Conservation (phyloP, 2,888 invertebrate species). For the Conus canariensis region DNA sequence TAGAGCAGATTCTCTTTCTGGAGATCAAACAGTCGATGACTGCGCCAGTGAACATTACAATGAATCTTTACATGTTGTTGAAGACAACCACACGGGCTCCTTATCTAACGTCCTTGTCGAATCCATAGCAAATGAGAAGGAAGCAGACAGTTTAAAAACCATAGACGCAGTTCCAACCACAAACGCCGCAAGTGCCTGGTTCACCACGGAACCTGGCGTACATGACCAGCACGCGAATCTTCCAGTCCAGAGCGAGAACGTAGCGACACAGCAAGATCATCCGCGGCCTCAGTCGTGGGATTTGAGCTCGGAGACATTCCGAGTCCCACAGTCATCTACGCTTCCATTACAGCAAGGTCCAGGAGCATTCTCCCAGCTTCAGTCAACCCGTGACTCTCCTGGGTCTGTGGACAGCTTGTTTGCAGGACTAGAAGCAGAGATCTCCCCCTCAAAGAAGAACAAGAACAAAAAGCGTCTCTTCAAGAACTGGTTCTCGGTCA, state of each 20-base stretch:
- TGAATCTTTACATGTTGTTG: neutral
- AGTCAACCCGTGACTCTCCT: neutral
- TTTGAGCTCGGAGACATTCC: neutral
- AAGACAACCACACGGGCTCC: neutral
- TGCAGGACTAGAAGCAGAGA: conserved; percentile 14
- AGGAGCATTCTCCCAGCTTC: neutral
- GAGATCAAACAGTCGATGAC: too few species aligned
- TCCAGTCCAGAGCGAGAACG: neutral
- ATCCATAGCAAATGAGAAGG: too few species aligned
- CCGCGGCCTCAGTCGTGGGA: neutral
- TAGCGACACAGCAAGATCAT: neutral
- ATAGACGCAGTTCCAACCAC: neutral
- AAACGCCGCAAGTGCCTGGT: neutral
- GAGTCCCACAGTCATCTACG: neutral
- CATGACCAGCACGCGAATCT: neutral
- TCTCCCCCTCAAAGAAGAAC: neutral
- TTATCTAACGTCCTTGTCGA: too few species aligned
- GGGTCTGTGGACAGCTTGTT: conserved; percentile 26
- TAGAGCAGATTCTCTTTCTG: too few species aligned
- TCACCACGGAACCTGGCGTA: neutral
- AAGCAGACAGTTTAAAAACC: neutral
- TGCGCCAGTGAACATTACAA: too few species aligned
- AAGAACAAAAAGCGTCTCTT: conserved; percentile 32
- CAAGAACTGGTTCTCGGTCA: conserved; percentile 38
- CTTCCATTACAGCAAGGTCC: neutral